These are phyloP conservation scores for Autographa pulchrina DNA, from an alignment of 2,888 invertebrate genomes.

Conservation along the genomic window DNA sequence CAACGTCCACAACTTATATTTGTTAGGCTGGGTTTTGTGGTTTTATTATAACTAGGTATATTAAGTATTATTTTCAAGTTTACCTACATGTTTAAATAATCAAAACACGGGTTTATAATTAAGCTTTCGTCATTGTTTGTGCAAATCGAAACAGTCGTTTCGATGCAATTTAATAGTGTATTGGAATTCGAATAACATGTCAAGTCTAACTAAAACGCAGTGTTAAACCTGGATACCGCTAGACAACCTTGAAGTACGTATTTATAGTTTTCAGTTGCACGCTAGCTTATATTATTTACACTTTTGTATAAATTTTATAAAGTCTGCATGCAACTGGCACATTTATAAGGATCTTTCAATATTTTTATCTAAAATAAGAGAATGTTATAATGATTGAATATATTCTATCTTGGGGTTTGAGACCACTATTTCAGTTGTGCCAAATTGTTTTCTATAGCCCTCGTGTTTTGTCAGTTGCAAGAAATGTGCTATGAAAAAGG, in stretches of 20 bases:
- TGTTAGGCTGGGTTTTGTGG: conserved; percentile 1
- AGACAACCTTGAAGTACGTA: conserved; percentile 50
- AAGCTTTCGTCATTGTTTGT: not conserved
- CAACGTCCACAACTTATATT: too few species aligned
- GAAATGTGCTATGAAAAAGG: too few species aligned
- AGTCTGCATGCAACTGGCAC: not conserved
- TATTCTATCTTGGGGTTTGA: too few species aligned
- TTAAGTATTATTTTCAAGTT: not conserved
- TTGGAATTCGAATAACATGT: conserved; percentile 33
- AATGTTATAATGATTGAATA: too few species aligned
- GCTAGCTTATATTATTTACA: conserved; percentile 17
- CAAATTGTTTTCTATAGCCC: too few species aligned
- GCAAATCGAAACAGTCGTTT: not conserved
- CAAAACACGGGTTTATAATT: not conserved
- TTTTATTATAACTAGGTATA: not conserved
- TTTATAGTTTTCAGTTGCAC: conserved; percentile 33
- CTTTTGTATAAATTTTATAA: conserved; percentile 5
- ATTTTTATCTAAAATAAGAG: not conserved
- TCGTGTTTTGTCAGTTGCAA: too few species aligned
- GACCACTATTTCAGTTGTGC: too few species aligned
- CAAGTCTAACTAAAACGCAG: conserved; percentile 17
- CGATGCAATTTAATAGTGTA: not conserved
- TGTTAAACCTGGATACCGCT: conserved; percentile 32
- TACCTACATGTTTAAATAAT: not conserved
- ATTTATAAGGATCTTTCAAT: not conserved